Base-by-base conservation (phyloP, 1,140 invertebrate species). In the Cydia fagiglandana region DNA sequence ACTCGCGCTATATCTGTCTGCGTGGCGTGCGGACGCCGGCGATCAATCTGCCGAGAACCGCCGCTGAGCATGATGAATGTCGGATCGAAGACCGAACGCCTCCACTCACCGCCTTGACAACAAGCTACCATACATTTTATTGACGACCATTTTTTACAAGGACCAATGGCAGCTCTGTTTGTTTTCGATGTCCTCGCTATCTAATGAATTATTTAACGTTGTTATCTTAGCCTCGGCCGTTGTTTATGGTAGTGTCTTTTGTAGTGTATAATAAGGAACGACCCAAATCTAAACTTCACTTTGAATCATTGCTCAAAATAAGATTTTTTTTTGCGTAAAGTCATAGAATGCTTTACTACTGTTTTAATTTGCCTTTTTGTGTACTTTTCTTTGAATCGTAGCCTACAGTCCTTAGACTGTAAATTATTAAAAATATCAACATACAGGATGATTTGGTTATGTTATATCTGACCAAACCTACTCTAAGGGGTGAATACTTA, bases 1-100 rank as follows among this genome's bases (percentile, higher is more conserved):
- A 84, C 80, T 84, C 81, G 79, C 75, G 81, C 81, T 87, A 85
- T 86, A 86, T 87, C 84, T 80, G 82, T 80, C 75, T 76, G 28
- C 24, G 20, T 75, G 75, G 80, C 82, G 83, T 82, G 82, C 80
- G 82, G 81, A 82, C 83, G 83, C 76, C 79, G 81, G 78, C 88
- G 83, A 91, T 91, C 90, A 90, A 90, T 91, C 89, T 88, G 82
- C 83, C 80, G 74, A 82, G 77, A 80, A 80, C 80, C 83, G 80
- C 81, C 82, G 79, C 78, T 85, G 87, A 88, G 82, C 87, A 90
- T 90, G 90, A 91, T 90, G 81, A 86, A 91, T 91, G 85, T 76
- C 78, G 76, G 78, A 84, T 83, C 79, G 78, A 84, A 81, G 76
- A 77, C 77, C 79, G 74, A 82, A 77, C 78, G 80, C 80, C 76